phyloP scores from a whole-genome alignment of 2,888 invertebrate species.

The Isoperla grammatica region DNA sequence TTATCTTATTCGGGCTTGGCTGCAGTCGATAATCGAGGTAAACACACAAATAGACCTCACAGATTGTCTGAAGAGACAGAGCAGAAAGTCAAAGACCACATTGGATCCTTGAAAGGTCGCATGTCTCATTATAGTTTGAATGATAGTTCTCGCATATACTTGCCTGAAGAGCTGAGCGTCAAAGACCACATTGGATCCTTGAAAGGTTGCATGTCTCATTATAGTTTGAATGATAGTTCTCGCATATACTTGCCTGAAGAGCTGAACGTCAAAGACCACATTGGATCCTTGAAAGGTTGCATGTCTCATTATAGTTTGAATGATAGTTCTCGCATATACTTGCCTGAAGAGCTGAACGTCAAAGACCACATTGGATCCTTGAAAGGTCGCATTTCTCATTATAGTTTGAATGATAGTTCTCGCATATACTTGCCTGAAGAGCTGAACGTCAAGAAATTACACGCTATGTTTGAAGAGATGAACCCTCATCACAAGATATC shows the following conservation, averaged over 20 bases:
- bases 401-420: not conserved
- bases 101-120: not conserved
- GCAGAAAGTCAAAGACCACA: not conserved
- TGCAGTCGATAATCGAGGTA: not conserved
- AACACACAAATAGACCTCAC: not conserved
- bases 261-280: not conserved
- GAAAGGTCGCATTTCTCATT: not conserved
- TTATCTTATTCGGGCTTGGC: not conserved
- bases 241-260: not conserved
- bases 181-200: not conserved
- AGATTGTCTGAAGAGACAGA: not conserved
- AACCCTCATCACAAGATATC: not conserved
- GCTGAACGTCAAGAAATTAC: not conserved
- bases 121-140: not conserved
- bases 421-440: not conserved
- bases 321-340: not conserved
- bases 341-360: not conserved
- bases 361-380: not conserved
- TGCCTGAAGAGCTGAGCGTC: not conserved
- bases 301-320: not conserved
- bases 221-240: not conserved
- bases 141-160: not conserved
- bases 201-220: not conserved
- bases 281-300: not conserved
- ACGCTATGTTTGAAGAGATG: not conserved